These are phyloP conservation scores for Eretmochelys imbricata DNA, from an alignment of 2,113 vertebrate species.

Conservation along the genomic window DNA sequence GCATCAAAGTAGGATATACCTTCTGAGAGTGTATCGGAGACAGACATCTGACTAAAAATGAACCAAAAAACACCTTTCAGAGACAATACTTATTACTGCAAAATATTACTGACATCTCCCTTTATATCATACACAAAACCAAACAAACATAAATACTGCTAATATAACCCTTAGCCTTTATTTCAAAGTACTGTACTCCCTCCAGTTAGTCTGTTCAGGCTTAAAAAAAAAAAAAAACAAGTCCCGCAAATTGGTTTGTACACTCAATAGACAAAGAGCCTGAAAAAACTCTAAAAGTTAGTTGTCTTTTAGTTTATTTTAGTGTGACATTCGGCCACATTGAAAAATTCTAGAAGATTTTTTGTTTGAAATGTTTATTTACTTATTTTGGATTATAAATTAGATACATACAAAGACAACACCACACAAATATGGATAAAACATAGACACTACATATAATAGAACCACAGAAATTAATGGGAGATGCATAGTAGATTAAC, in stretches of 20 bases:
- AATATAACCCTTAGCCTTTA: background rate
- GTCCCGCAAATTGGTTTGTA: constrained; percentile 9
- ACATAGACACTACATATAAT: constrained; percentile 21
- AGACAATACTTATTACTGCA: background rate
- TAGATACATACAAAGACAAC: background rate
- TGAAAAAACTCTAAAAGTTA: background rate
- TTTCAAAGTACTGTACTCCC: background rate
- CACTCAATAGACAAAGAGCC: background rate
- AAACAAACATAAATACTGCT: background rate
- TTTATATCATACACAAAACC: background rate
- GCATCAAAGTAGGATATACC: background rate
- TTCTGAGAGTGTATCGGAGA: background rate
- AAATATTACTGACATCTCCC: background rate
- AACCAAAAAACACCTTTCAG: background rate
- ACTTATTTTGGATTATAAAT: constrained; percentile 18
- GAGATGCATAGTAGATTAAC: constrained; percentile 44
- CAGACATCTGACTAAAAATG: background rate
- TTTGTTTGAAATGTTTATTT: constrained; percentile 9
- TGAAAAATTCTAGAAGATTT: constrained; percentile 31
- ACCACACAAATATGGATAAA: background rate
- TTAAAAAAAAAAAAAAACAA: background rate
- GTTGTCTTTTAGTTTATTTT: background rate
- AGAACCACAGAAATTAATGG: constrained; percentile 16
- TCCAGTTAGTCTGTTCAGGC: background rate
- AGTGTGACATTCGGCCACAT: background rate